A percentile compares a stretch with the other conserved stretches of the same genome.
Conservation (phyloP, 2,797 vertebrate genomes). For the Zalophus californianus region DNA sequence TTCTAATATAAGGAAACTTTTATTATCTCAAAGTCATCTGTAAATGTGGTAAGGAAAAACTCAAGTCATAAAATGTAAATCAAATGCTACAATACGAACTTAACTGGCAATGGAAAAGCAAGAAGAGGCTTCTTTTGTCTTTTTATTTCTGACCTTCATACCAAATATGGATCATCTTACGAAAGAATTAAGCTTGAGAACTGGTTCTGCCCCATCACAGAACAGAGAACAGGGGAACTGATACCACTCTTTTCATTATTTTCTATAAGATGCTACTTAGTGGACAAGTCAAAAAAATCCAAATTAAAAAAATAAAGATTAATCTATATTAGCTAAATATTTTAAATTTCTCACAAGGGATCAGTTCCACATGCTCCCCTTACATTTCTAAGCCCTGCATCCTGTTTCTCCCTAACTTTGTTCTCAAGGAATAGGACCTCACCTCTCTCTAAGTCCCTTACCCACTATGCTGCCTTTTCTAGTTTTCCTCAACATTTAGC, state of each 20-base stretch:
- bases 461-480: background rate
- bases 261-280: conserved; percentile 36
- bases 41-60: conserved; percentile 56
- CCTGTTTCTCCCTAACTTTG: conserved; percentile 33
- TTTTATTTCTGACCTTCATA: background rate
- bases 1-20: conserved; percentile 52
- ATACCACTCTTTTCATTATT: background rate
- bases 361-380: background rate
- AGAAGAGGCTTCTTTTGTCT: background rate
- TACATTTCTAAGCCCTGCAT: background rate
- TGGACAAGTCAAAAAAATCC: background rate
- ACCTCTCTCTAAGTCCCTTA: background rate
- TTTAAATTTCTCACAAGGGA: conserved; percentile 25
- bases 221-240: background rate
- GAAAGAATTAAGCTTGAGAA: conserved; percentile 51
- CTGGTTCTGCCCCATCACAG: background rate
- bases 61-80: conserved; percentile 39
- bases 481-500: background rate
- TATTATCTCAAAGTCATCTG: conserved; percentile 55
- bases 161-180: background rate
- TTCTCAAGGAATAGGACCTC: background rate
- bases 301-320: conserved; percentile 30
- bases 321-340: background rate
- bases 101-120: conserved; percentile 35
- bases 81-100: background rate